phyloP scores from a whole-genome alignment of 2,797 vertebrate genomes.

The Acrossocheilus fasciatus region DNA sequence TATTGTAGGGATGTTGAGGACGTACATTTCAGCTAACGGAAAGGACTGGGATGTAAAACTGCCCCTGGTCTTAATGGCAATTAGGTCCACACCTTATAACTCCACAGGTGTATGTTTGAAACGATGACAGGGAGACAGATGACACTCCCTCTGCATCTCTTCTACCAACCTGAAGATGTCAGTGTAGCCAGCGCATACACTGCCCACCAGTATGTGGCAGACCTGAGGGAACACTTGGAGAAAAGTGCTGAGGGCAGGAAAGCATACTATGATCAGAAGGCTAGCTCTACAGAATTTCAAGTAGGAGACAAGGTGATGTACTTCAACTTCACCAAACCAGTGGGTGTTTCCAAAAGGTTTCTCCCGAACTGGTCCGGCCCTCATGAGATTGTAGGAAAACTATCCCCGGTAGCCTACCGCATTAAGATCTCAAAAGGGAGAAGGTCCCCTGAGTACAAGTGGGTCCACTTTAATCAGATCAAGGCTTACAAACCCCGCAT shows the following conservation, averaged over 20 bases:
- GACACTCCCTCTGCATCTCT: slow-evolving; percentile 33
- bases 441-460: not conserved
- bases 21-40: slow-evolving; percentile 2
- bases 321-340: slow-evolving; percentile 14
- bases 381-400: slow-evolving; percentile 8
- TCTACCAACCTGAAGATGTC: slow-evolving; percentile 31
- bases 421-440: not conserved
- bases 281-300: not conserved
- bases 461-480: slow-evolving; percentile 8
- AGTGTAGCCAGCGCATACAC: slow-evolving; percentile 5
- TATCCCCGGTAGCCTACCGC: slow-evolving; percentile 1
- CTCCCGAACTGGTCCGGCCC: slow-evolving; percentile 39
- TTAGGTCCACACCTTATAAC: slow-evolving; percentile 14
- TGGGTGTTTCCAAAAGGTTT: slow-evolving; percentile 14
- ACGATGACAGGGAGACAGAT: slow-evolving; percentile 53
- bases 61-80: slow-evolving; percentile 33
- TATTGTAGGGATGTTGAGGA: slow-evolving; percentile 15
- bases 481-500: not conserved
- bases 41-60: slow-evolving; percentile 40
- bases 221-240: slow-evolving; percentile 30
- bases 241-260: slow-evolving; percentile 12
- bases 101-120: slow-evolving; percentile 36
- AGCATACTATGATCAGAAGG: slow-evolving; percentile 14
- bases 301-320: slow-evolving; percentile 32
- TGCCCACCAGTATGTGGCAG: slow-evolving; percentile 42